Evolutionary conservation across 64 coral and sea anemone species (phyloP), one percentile per base, ranked within the genome.

Genomic region (Montipora efflorescens): DNA sequence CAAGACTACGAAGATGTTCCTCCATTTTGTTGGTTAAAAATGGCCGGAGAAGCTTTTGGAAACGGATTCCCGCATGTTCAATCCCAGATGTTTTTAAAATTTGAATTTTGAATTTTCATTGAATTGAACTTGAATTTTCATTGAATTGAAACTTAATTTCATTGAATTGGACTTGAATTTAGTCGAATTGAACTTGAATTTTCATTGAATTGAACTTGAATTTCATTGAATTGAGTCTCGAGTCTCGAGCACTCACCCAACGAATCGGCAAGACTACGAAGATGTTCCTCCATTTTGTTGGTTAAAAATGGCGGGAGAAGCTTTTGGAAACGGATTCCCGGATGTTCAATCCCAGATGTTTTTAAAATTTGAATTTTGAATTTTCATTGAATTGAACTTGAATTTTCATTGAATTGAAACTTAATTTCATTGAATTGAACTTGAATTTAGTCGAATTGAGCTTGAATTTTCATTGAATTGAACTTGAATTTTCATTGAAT

Each of bases 241-340:
- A 79, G 10, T 55, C 77, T 48, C 3, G 46, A 50, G 46, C 48
- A 79, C 7, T 79, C 77, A 53, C 48, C 0, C 28, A 79, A 14
- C 0, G 48, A 79, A 79, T 48, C 77, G 7, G 77, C 48, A 79
- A 79, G 77, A 52, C 45, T 79, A 19, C 77, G 12, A 79, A 79
- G 45, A 13, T 16, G 44, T 20, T 79, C 48, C 77, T 79, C 77
- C 48, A 55, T 53, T 55, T 79, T 79, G 48, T 28, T 28, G 28
- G 28, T 28, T 28, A 28, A 28, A 28, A 28, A 28, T 28, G 28
- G 28, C 28, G 28, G 48, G 45, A 79, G 6, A n/a, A 48, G 46
- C 48, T 79, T 0, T 13, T 4, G 16, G 67, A 69, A 4, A 14
- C 8, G 0, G 45, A 79, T 79, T 48, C 77, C 77, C 46, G 46